Base-by-base conservation (phyloP, 2,797 vertebrate species). In the Salmo trutta region DNA sequence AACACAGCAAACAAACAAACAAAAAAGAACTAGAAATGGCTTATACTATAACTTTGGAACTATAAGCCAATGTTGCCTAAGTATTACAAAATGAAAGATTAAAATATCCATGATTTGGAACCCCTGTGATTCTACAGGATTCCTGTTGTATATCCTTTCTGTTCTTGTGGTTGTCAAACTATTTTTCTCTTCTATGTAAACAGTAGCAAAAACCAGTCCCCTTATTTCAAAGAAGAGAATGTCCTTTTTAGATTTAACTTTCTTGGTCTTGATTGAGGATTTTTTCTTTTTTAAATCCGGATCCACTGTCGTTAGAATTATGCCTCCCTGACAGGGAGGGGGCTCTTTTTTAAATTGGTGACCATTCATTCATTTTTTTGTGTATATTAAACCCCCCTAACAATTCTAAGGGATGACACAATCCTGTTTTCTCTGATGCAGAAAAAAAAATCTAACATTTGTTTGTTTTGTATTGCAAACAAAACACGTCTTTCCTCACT, bases 31-130 rank as follows among this genome's bases (percentile, higher is more conserved):
- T 98, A 95, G 95, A 96, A 36, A 96, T 97, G 98, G 98, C 98
- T 99, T 99, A 99, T 98, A 98, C 96, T 97, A 94, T 97, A 98
- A 98, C 96, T 97, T 98, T 98, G 98, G 98, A 99, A 97, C 98
- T 98, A 98, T 99, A 99, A 99, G 98, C 98, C 98, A 98, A 96
- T 95, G 98, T 98, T 99, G 98, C 98, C 97, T 99, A 98, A 99
- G 97, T 99, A 99, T 98, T 98, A 98, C 96, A 96, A 97, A 94
- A 93, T 95, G 95, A 91, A 93, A 93, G 90, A 92, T 90, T 88
- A 93, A 94, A 93, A 85, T 93, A 92, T 91, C 91, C 89, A 94
- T 93, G 85, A 91, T 99, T 98, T 75, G 89, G 79, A 97, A 96
- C 94, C 95, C 96, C 97, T 98, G 96, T 96, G 94, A 95, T 95